phyloP scores from a whole-genome alignment of 2,113 vertebrate species.

The Burhinus bistriatus region DNA sequence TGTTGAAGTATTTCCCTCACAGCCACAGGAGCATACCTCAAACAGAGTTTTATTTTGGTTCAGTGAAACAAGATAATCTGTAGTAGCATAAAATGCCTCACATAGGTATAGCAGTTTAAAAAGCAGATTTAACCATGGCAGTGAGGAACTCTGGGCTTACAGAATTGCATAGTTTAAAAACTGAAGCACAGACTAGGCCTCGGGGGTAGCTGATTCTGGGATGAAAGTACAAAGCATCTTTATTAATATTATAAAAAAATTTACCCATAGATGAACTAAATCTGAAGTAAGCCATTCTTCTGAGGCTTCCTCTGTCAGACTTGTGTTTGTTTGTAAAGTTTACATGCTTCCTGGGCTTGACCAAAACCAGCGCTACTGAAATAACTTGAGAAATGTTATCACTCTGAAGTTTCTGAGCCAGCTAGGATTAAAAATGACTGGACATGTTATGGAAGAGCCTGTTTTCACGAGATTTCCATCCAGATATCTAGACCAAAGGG shows the following conservation, averaged over 20 bases:
- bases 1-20: neutral
- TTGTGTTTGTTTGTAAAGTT: slow-evolving; percentile 46
- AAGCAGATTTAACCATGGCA: neutral
- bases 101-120: neutral
- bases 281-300: slow-evolving; percentile 15
- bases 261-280: neutral
- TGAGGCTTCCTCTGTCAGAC: neutral
- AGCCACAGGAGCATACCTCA: neutral
- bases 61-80: neutral
- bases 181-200: neutral
- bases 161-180: neutral
- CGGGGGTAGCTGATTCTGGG: neutral
- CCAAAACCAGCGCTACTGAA: slow-evolving; percentile 39
- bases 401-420: slow-evolving; percentile 42
- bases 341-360: slow-evolving; percentile 3
- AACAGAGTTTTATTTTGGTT: neutral
- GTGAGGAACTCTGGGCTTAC: neutral
- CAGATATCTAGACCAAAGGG: slow-evolving; percentile 49
- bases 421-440: slow-evolving; percentile 54
- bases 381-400: slow-evolving; percentile 46
- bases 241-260: neutral
- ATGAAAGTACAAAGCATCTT: slow-evolving; percentile 15
- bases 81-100: neutral
- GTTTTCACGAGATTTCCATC: slow-evolving; percentile 56
- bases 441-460: slow-evolving; percentile 34